These are phyloP conservation scores for Acrocephalus arundinaceus DNA, from an alignment of 2,113 vertebrate genomes.

Conservation along the genomic window DNA sequence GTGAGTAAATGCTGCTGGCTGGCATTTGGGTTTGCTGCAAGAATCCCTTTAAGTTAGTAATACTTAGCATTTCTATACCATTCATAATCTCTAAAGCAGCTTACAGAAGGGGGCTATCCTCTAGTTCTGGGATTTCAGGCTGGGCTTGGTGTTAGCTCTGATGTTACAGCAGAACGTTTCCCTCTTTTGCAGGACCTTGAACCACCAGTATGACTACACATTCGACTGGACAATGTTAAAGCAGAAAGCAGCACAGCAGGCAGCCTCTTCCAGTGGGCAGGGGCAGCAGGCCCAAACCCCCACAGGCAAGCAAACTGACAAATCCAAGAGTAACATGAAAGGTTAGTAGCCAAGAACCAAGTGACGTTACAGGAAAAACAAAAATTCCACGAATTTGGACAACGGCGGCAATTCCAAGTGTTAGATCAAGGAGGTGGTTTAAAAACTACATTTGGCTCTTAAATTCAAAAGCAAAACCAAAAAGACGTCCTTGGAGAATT, in stretches of 20 bases:
- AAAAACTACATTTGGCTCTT: slow-evolving; percentile 86
- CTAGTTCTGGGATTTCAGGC: neutral
- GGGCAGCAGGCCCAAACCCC: slow-evolving; percentile 99
- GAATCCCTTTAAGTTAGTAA: slow-evolving; percentile 3
- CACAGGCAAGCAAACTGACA: slow-evolving; percentile 99
- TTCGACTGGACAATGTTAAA: slow-evolving; percentile 99
- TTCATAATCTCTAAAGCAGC: neutral
- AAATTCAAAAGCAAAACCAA: slow-evolving; percentile 81
- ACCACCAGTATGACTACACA: slow-evolving; percentile 99
- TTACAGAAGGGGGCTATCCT: neutral
- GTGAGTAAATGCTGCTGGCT: neutral
- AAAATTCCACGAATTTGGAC: slow-evolving; percentile 83
- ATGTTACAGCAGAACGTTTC: neutral
- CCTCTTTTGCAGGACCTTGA: slow-evolving; percentile 87
- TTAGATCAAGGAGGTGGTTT: slow-evolving; percentile 87
- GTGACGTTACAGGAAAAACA: slow-evolving; percentile 88
- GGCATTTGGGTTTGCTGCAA: neutral
- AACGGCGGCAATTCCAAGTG: slow-evolving; percentile 73
- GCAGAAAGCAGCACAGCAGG: slow-evolving; percentile 99
- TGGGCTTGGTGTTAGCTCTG: neutral
- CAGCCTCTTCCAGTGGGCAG: slow-evolving; percentile 98
- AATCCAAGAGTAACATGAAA: slow-evolving; percentile 99
- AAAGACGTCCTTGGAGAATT: slow-evolving; percentile 99
- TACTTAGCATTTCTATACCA: neutral
- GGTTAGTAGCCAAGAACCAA: slow-evolving; percentile 99